Conservation (phyloP, 2,888 invertebrate genomes). For the Gonocerus acuteangulatus region DNA sequence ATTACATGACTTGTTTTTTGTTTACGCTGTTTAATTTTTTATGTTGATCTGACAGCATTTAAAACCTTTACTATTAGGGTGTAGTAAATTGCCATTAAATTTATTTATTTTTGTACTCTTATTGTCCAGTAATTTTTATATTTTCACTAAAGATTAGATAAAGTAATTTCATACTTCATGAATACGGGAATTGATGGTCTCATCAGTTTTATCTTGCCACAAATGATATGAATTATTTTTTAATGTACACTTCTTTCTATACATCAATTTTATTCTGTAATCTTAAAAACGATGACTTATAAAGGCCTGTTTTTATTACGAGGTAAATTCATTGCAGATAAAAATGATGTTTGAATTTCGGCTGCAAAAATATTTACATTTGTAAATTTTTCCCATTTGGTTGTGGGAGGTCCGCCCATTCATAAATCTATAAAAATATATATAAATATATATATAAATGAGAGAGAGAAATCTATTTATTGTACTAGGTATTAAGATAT, state of each 20-base stretch:
- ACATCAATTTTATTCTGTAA: neutral
- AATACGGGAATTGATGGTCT: neutral
- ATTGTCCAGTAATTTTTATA: constrained; percentile 7
- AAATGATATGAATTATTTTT: neutral
- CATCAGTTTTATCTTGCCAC: neutral
- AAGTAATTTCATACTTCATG: neutral
- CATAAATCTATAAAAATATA: constrained; percentile 23
- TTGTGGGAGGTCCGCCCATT: constrained; percentile 35
- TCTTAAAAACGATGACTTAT: neutral
- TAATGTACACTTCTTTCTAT: neutral
- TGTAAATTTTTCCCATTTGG: constrained; percentile 28
- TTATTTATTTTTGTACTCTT: constrained; percentile 26
- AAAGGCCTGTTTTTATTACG: constrained; percentile 20
- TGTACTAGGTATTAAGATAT: constrained; percentile 32
- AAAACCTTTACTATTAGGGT: constrained; percentile 4
- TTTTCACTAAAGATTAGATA: neutral
- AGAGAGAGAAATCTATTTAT: constrained; percentile 34
- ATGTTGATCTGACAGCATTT: constrained; percentile 14
- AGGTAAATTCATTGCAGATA: neutral
- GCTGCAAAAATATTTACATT: neutral
- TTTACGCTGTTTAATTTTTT: neutral
- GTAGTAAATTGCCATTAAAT: constrained; percentile 20
- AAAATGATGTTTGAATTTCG: neutral
- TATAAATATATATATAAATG: constrained; percentile 25
- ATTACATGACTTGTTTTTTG: neutral